Base-by-base conservation (phyloP, 2,888 invertebrate species). In the Lithophane ornitopus region DNA sequence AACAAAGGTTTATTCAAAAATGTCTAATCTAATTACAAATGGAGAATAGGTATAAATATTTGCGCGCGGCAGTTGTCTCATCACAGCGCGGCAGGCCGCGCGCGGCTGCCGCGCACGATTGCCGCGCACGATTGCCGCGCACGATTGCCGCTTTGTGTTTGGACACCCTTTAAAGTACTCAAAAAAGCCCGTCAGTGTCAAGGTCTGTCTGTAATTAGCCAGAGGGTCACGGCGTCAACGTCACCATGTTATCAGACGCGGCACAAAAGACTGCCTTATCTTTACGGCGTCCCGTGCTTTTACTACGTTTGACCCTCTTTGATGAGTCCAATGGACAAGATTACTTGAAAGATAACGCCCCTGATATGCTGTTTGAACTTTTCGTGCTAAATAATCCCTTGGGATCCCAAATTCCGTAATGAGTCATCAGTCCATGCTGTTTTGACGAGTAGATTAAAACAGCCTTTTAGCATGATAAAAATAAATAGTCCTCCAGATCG, bases 211-310 rank as follows among this genome's bases (percentile, higher is more conserved):
- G 52, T 81, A 81, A 81, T 81, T 76, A 81, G 41, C 41, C 39
- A 8, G 39, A 56, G 72, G 65, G 61, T 67, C 69, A 56, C 34
- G 49, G 46, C 39, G 39, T 22, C 75, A 41, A 28, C 28, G 16
- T 14, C 59, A 28, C 39, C 12, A 56, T 78, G 14, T 74, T 68
- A 80, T 81, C 76, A 66, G 73, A 9, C 3, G 16, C 1, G 34
- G 19, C 70, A 78, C 78, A 74, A 81, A 77, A 67, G 70, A 54
- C 54, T n/a, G 16, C 14, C 82, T 82, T 78, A 81, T 81, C 82
- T 81, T 78, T 77, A 82, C 63, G 59, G 62, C n/a, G 49, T 22
- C 62, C 73, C 56, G 14, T 78, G 78, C 54, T 78, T 78, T 81
- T 82, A 81, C 68, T 74, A 74, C 78, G 65, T 67, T 41, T 49